Evolutionary conservation across 2,888 invertebrate genomes (phyloP).

Genomic region (Blastobasis adustella): DNA sequence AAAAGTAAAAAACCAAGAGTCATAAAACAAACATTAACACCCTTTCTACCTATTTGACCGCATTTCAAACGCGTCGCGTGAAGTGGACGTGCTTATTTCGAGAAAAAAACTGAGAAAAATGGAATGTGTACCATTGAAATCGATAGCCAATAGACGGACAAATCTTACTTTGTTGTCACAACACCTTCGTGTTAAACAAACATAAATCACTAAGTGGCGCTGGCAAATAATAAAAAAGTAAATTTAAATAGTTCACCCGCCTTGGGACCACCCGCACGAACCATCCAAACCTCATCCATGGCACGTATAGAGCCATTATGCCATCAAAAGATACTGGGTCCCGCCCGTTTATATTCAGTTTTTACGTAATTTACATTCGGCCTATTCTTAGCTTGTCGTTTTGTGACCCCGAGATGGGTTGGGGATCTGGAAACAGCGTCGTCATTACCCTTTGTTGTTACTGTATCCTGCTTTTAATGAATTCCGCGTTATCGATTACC

Average conservation of each 20-base stretch:
- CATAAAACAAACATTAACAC: slow-evolving; percentile 11
- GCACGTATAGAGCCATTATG: slow-evolving; percentile 63
- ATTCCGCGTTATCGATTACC: slow-evolving; percentile 51
- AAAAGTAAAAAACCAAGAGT: slow-evolving; percentile 3
- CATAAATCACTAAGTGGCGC: slow-evolving; percentile 60
- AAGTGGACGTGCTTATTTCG: slow-evolving; percentile 4
- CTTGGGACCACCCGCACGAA: slow-evolving; percentile 63
- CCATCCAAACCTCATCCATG: slow-evolving; percentile 35
- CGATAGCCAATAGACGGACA: slow-evolving; percentile 59
- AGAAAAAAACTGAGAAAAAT: slow-evolving; percentile 3
- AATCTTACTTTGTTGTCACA: slow-evolving; percentile 59
- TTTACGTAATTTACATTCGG: slow-evolving; percentile 65
- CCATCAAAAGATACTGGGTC: slow-evolving; percentile 55
- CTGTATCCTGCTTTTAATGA: slow-evolving; percentile 43
- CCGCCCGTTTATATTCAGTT: slow-evolving; percentile 52
- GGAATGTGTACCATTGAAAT: slow-evolving; percentile 26
- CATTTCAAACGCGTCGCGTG: slow-evolving; percentile 3
- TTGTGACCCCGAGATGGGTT: slow-evolving; percentile 28
- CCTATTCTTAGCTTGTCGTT: slow-evolving; percentile 35
- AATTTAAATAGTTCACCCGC: slow-evolving; percentile 60
- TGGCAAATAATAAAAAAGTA: slow-evolving; percentile 65
- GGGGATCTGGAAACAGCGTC: slow-evolving; percentile 31
- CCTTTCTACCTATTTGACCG: slow-evolving; percentile 4
- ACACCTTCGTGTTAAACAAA: slow-evolving; percentile 65
- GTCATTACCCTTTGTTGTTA: slow-evolving; percentile 44